A percentile compares a stretch with the other conserved stretches of the same genome.
phyloP scores from a whole-genome alignment of 2,113 vertebrate species.

The Lonchura striata region DNA sequence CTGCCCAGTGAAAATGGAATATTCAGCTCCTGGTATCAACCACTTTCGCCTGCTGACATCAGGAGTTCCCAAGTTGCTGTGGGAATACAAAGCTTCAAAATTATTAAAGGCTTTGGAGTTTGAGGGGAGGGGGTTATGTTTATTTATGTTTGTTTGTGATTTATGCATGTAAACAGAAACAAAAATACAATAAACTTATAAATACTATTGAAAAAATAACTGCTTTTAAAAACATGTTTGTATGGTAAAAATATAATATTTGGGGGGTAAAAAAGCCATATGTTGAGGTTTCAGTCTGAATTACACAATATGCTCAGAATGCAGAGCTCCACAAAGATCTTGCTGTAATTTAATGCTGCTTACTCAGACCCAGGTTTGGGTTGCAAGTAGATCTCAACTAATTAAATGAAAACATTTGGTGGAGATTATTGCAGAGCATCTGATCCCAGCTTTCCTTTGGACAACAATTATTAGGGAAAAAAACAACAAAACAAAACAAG shows the following conservation, averaged over 20 bases:
- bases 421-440: background rate
- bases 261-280: background rate
- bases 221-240: background rate
- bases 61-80: constrained; percentile 66
- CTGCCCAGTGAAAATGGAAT: constrained; percentile 79
- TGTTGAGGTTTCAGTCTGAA: background rate
- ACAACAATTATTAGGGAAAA: background rate
- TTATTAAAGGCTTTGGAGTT: constrained; percentile 42
- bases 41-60: constrained; percentile 81
- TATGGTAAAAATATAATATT: background rate
- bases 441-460: background rate
- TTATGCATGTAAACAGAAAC: background rate
- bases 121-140: background rate
- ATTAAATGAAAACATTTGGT: background rate
- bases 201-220: background rate
- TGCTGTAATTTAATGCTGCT: background rate
- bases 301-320: background rate
- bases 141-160: background rate
- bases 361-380: background rate
- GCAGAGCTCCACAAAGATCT: background rate
- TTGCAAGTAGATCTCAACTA: background rate
- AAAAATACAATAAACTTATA: background rate
- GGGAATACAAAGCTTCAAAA: constrained; percentile 62
- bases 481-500: background rate
- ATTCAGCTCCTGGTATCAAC: constrained; percentile 74